Base-by-base conservation (phyloP, 2,888 invertebrate genomes). In the Parnassius mnemosyne region DNA sequence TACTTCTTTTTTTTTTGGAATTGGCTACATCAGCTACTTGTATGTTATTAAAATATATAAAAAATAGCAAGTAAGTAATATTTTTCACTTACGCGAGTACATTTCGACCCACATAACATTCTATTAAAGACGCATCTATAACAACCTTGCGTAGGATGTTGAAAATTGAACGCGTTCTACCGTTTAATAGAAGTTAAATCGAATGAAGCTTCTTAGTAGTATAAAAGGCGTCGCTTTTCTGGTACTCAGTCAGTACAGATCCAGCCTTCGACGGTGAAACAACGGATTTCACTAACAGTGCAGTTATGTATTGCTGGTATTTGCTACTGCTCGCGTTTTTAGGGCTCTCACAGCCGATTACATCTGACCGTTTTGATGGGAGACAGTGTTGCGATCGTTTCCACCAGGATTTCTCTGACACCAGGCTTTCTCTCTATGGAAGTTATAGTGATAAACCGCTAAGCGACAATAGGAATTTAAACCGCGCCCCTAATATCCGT, bases 251-350 rank as follows among this genome's bases (percentile, higher is more conserved):
- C 89, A 90, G 85, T 87, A 81, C 79, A 80, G 77, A 80, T 83
- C 80, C 77, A 80, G 74, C 82, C 77, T 78, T 76, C 83, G 69
- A 69, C 75, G 79, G 81, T 82, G 73, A 77, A 71, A 73, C 69
- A 69, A 63, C 61, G 56, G 56, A 60, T 58, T 51, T 68, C 59
- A 69, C 74, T 71, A 73, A 71, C 79, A 74, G 77, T 78, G 77
- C 83, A 76, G 86, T 86, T 81, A 91, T 91, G 91, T 80, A 89
- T 89, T 85, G 85, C 82, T 88, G 89, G 89, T 80, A 83, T 87
- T 85, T 89, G 74, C 80, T 86, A 69, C 78, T 91, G 68, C 78
- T 89, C 78, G 84, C 85, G 78, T 79, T 88, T 78, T 77, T 85
- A 76, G 84, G 84, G 77, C 78, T 85, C 66, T 76, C 87, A 66